A percentile compares a stretch with the other conserved stretches of the same genome.
These are phyloP conservation scores for Phalloptychus januarius DNA, from an alignment of 2,797 vertebrate species.

Conservation along the genomic window DNA sequence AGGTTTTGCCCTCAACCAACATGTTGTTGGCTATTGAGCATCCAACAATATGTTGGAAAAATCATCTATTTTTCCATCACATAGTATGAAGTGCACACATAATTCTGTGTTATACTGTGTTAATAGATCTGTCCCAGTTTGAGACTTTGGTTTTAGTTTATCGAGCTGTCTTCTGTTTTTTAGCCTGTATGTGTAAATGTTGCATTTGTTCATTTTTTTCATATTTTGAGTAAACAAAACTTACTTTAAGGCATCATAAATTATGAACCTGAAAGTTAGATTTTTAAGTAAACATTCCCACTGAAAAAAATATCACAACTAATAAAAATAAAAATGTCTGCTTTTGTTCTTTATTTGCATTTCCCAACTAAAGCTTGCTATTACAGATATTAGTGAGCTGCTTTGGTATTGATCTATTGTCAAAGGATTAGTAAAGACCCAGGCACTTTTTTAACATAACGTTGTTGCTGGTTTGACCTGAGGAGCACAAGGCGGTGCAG, in stretches of 20 bases:
- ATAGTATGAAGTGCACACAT: too few relatives aligned
- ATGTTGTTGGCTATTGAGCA: too few relatives aligned
- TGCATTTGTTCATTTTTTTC: background rate
- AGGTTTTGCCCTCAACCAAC: too few relatives aligned
- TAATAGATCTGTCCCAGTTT: too few relatives aligned
- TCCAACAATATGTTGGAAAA: background rate
- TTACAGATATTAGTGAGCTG: background rate
- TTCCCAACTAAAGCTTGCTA: background rate
- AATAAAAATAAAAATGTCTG: background rate
- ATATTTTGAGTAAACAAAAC: background rate
- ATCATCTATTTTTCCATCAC: background rate
- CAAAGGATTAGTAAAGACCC: background rate
- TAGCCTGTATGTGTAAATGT: background rate
- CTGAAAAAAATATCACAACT: background rate
- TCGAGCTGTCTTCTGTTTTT: background rate
- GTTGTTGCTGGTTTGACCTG: constrained; percentile 74
- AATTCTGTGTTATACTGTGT: too few relatives aligned
- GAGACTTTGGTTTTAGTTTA: too few relatives aligned
- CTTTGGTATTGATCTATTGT: background rate
- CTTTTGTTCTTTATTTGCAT: background rate
- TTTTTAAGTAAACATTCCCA: background rate
- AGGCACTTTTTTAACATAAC: background rate
- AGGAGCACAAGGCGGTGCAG: constrained; percentile 82
- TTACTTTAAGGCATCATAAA: background rate
- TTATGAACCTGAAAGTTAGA: background rate